Base-by-base conservation (phyloP, 2,888 invertebrate genomes). In the Xestia xanthographa region DNA sequence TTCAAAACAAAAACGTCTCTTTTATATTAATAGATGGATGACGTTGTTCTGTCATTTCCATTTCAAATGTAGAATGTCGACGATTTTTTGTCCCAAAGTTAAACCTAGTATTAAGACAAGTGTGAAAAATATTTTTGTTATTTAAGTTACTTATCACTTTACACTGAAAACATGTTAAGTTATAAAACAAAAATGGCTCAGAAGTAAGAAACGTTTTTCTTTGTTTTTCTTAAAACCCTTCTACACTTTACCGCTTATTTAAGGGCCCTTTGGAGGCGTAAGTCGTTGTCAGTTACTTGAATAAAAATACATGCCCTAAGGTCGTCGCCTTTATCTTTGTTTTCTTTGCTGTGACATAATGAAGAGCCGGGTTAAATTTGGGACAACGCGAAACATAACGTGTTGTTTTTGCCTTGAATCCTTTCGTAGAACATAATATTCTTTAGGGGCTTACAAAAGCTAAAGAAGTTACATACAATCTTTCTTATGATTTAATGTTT, bases 301-400 rank as follows among this genome's bases (percentile, higher is more conserved):
- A 80, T 78, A 83, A 72, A 85, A 81, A 83, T 56, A 74, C 73
- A 58, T 62, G 50, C 9, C 60, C 22, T 84, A 75, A 53, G 83
- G 78, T 79, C 77, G 79, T 65, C 66, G 86, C 72, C 79, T 87
- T 77, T 88, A 82, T 82, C 69, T 77, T 75, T 72, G 60, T 83
- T 75, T 69, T 76, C 56, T 72, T 80, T 65, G 73, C 71, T 72
- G 34, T 72, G 73, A 76, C 62, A 77, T 84, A 86, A 89, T 78
- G 70, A 87, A 80, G 63, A 79, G 50, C 5, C 5, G 58, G 41
- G 50, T 41, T 77, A 78, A 70, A 86, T 81, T 83, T 41, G 72
- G 66, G 38, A 73, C 50, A 71, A 69, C 41, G 48, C 22, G 29
- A 75, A 73, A 82, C 29, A 62, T 43, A 60, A 71, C 62, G 65